Conservation (phyloP, 2,797 vertebrate species). For the Allobates femoralis region DNA sequence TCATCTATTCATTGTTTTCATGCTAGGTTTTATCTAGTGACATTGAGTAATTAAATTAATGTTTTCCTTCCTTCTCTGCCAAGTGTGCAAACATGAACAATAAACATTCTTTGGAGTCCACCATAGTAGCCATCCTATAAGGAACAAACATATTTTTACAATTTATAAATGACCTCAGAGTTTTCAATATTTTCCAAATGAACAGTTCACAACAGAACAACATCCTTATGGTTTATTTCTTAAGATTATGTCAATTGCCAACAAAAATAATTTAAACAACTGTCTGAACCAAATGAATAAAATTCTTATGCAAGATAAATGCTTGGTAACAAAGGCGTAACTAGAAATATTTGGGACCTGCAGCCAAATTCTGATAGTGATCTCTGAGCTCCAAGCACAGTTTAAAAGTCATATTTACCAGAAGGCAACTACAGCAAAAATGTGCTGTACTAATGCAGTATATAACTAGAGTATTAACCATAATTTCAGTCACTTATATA, state of each 20-base stretch:
- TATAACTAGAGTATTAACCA: neutral
- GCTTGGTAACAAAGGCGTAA: constrained; percentile 4
- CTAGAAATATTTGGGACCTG: neutral
- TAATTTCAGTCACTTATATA: neutral
- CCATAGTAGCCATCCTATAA: neutral
- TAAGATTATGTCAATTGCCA: constrained; percentile 23
- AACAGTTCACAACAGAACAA: neutral
- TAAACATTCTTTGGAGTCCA: neutral
- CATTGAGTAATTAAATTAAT: neutral
- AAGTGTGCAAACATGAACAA: neutral
- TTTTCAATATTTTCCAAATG: neutral
- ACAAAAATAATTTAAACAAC: constrained; percentile 24
- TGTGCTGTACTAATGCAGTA: neutral
- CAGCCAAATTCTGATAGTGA: neutral
- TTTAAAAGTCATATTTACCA: neutral
- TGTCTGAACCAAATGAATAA: constrained; percentile 18
- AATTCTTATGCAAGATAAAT: constrained; percentile 13
- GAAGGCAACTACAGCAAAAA: neutral
- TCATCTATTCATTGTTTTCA: no score
- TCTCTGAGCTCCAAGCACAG: neutral
- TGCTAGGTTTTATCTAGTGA: no score
- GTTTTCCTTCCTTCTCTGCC: neutral
- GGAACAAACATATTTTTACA: constrained; percentile 4
- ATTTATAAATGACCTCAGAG: neutral
- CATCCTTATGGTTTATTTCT: constrained; percentile 20